Conservation (phyloP, 2,797 vertebrate species). For the Rhabdomys pumilio region DNA sequence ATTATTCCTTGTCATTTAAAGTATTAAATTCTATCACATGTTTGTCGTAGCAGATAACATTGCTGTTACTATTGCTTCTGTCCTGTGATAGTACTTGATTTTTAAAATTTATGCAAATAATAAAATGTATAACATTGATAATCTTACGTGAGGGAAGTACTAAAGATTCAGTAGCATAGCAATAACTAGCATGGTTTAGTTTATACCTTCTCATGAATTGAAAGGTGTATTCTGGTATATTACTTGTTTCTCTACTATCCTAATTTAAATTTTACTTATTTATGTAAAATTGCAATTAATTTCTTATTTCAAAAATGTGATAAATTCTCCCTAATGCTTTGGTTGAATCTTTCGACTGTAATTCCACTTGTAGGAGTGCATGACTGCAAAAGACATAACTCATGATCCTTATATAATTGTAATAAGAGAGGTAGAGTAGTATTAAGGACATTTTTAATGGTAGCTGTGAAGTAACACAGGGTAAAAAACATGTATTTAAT, state of each 20-base stretch:
- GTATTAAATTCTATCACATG: conserved; percentile 25
- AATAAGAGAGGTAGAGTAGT: background rate
- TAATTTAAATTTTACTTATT: background rate
- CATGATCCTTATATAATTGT: background rate
- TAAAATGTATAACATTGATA: background rate
- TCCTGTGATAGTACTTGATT: background rate
- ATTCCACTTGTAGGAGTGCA: background rate
- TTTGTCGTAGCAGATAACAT: conserved; percentile 7
- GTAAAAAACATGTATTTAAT: background rate
- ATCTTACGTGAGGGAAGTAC: background rate
- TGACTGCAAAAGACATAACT: background rate
- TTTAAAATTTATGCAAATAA: background rate
- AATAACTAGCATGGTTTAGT: background rate
- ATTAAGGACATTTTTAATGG: background rate
- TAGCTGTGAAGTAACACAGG: background rate
- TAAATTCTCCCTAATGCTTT: background rate
- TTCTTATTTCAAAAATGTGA: background rate
- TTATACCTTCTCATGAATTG: background rate
- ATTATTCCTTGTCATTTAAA: background rate
- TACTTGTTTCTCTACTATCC: background rate
- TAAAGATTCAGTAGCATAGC: background rate
- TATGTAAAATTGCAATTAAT: background rate
- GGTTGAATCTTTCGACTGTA: background rate
- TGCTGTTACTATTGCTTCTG: background rate
- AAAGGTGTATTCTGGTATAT: background rate